Conservation (phyloP, 2,113 vertebrate species). For the Entelurus aequoreus region DNA sequence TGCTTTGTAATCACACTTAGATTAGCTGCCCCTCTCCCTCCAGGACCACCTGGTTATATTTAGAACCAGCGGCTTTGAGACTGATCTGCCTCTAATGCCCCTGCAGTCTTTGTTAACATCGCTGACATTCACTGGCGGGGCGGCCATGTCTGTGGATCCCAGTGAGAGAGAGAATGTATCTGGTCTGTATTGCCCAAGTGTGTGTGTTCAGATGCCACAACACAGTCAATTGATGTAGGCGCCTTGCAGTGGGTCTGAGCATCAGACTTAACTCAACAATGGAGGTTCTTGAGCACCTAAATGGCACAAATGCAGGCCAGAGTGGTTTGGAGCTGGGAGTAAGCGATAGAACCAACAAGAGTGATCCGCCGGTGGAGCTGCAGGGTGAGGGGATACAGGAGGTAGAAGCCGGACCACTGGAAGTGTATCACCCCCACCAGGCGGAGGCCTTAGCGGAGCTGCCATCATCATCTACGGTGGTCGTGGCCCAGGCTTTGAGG, state of each 20-base stretch:
- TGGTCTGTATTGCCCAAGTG: constrained; percentile 36
- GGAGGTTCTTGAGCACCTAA: constrained; percentile 60
- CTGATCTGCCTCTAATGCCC: constrained; percentile 77
- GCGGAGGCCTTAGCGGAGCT: constrained; percentile 39
- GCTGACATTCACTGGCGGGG: constrained; percentile 78
- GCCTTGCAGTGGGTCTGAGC: constrained; percentile 11
- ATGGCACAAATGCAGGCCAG: constrained; percentile 25
- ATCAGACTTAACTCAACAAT: constrained; percentile 33
- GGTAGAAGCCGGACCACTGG: constrained; percentile 37
- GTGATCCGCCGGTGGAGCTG: constrained; percentile 16
- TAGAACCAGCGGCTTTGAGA: constrained; percentile 73
- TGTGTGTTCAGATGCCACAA: constrained; percentile 21
- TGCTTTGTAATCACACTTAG: constrained; percentile 64
- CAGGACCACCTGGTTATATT: constrained; percentile 80
- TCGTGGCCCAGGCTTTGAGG: constrained; percentile 74
- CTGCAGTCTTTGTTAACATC: constrained; percentile 78
- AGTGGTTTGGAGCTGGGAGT: constrained; percentile 27
- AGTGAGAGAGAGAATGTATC: constrained; percentile 29
- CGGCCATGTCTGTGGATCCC: constrained; percentile 34
- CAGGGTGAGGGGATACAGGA: constrained; percentile 15
- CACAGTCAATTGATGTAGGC: constrained; percentile 26
- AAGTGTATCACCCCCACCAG: constrained; percentile 51
- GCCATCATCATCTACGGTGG: constrained; percentile 25
- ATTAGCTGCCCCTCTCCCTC: constrained; percentile 65
- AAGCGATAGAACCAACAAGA: background rate